phyloP scores from a whole-genome alignment of 1,140 invertebrate genomes.

The Drosophila orosa region DNA sequence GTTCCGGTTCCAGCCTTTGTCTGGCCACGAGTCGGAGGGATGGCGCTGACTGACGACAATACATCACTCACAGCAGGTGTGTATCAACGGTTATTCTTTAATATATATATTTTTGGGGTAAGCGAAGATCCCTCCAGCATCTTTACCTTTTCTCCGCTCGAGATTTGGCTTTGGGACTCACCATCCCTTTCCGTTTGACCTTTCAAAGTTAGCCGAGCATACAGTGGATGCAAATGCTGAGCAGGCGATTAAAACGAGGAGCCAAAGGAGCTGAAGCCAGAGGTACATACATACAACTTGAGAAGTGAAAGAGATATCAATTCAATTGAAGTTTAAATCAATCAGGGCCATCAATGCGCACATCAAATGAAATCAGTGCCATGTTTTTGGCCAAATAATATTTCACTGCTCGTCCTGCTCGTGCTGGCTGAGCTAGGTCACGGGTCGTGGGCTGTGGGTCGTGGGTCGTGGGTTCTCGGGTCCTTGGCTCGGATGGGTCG shows the following conservation, averaged over 20 bases:
- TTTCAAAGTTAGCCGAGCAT: constrained; percentile 44
- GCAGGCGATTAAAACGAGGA: constrained; percentile 5
- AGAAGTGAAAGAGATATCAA: constrained; percentile 9
- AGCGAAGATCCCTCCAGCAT: constrained; percentile 13
- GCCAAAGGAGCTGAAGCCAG: neutral
- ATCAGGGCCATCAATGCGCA: constrained; percentile 30
- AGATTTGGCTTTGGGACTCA: constrained; percentile 65
- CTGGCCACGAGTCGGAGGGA: constrained; percentile 11
- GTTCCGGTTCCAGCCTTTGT: constrained; percentile 41
- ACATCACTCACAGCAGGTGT: constrained; percentile 56
- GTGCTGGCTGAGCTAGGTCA: constrained; percentile 24
- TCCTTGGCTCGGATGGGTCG: constrained; percentile 25
- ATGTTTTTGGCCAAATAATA: constrained; percentile 29
- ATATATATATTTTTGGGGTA: constrained; percentile 20
- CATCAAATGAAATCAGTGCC: constrained; percentile 29
- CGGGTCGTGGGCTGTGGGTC: constrained; percentile 4
- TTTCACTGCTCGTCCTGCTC: constrained; percentile 9
- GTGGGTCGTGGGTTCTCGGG: constrained; percentile 21
- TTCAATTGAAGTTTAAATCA: constrained; percentile 43
- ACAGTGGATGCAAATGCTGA: constrained; percentile 50
- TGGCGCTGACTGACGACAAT: constrained; percentile 47
- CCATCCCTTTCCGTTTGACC: constrained; percentile 28
- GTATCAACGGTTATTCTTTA: constrained; percentile 51
- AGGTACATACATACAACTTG: constrained; percentile 2
- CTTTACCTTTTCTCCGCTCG: constrained; percentile 29